Conservation (phyloP, 2,888 invertebrate species). For the Brachynemurus nebulosus region DNA sequence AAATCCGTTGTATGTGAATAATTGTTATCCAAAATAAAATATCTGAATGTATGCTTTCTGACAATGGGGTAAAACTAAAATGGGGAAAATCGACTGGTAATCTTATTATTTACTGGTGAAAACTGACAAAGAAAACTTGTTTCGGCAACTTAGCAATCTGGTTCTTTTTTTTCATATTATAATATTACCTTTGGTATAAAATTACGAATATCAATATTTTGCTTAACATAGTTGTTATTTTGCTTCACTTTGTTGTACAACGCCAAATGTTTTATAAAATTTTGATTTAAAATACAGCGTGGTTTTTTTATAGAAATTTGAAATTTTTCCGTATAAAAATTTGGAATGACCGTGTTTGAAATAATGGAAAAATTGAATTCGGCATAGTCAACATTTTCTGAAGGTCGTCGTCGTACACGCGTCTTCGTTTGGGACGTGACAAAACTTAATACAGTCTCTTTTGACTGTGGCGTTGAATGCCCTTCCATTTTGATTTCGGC, state of each 20-base stretch:
- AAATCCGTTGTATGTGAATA: no score
- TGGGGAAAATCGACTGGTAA: no score
- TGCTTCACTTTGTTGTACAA: conserved; percentile 18
- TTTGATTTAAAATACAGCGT: conserved; percentile 31
- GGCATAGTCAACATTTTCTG: conserved; percentile 42
- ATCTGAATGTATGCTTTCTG: no score
- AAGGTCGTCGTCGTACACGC: conserved; percentile 34
- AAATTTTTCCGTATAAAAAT: conserved; percentile 6
- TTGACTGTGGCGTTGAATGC: conserved; percentile 47
- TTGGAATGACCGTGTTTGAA: conserved; percentile 55
- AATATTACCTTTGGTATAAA: conserved; percentile 65
- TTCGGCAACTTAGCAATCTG: no score
- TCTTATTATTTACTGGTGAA: no score
- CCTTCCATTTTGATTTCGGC: conserved; percentile 54
- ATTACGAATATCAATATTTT: conserved; percentile 9
- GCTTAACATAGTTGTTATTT: conserved; percentile 14
- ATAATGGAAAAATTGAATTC: conserved; percentile 60
- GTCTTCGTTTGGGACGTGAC: conserved; percentile 49
- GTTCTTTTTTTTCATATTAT: no score
- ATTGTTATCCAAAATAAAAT: no score
- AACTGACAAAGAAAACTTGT: no score
- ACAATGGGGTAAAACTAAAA: no score
- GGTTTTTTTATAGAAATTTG: conserved; percentile 4
- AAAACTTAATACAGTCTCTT: conserved; percentile 59
- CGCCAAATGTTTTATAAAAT: conserved; percentile 3